A percentile compares a stretch with the other conserved stretches of the same genome.
Evolutionary conservation across 2,888 invertebrate species (phyloP).

Genomic region (Dryococelus australis): DNA sequence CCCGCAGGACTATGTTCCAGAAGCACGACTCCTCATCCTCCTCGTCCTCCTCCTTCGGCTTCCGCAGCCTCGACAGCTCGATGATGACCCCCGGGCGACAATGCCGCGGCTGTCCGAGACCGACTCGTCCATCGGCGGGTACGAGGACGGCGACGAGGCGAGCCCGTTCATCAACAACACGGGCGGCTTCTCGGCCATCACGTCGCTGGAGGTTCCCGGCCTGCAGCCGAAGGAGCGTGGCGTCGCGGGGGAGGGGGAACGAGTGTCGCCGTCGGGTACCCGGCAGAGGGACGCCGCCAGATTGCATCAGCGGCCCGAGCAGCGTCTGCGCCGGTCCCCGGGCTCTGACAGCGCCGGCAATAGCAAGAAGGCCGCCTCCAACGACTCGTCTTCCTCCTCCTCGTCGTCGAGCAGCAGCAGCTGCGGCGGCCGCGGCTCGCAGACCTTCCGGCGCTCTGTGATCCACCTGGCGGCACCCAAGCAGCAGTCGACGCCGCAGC

Average conservation of each 20-base stretch:
- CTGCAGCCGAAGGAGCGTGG: slow-evolving; percentile 38
- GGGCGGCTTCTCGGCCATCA: slow-evolving; percentile 41
- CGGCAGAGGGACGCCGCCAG: slow-evolving; percentile 42
- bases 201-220: slow-evolving; percentile 40
- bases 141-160: slow-evolving; percentile 63
- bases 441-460: slow-evolving; percentile 16
- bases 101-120: slow-evolving; percentile 57
- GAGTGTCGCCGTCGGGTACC: slow-evolving; percentile 50
- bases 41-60: slow-evolving; percentile 67
- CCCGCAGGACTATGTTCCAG: slow-evolving; percentile 66
- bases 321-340: slow-evolving; percentile 53
- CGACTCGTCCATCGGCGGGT: slow-evolving; percentile 63
- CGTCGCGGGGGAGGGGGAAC: slow-evolving; percentile 45
- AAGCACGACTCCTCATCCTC: slow-evolving; percentile 58
- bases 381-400: slow-evolving; percentile 51
- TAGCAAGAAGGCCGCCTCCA: slow-evolving; percentile 54
- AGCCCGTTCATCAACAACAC: slow-evolving; percentile 53
- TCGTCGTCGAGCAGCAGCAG: slow-evolving; percentile 51
- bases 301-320: slow-evolving; percentile 30
- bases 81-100: slow-evolving; percentile 59
- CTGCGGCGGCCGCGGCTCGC: slow-evolving; percentile 30
- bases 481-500: slow-evolving; percentile 35
- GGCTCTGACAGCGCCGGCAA: slow-evolving; percentile 54
- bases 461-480: slow-evolving; percentile 31
- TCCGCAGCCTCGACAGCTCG: slow-evolving; percentile 69